Base-by-base conservation (phyloP, 2,888 invertebrate genomes). In the Melolontha melolontha region DNA sequence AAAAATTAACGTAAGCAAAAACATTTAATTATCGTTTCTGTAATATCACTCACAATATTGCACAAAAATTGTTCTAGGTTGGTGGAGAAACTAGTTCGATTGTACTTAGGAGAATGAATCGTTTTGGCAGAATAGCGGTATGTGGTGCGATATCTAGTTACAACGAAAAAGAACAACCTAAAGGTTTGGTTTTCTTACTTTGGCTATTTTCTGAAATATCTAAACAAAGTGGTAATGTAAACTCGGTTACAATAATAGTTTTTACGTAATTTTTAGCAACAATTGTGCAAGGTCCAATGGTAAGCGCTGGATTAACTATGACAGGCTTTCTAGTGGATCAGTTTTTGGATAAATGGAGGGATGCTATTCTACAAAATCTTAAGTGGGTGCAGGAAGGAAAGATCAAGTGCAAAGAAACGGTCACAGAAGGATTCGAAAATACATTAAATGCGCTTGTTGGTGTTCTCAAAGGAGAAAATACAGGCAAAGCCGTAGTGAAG, bases 371-470 rank as follows among this genome's bases (percentile, higher is more conserved):
- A 29, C 87, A 88, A 73, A 90, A 92, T 80, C 75, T 87, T 11
- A 79, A 85, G 66, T 90, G 89, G 89, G 82, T 92, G 67, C 81
- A 83, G 54, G 87, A 90, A 83, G 92, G 91, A 44, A 92, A 91
- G 81, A 75, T 93, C 10, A 88, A 89, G 76, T 89, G 89, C 77
- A 84, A 84, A 71, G 93, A 93, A 80, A 91, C 91, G 54, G 78
- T 89, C 1, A 90, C 90, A 1, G 83, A 89, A 70, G 92, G 92
- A 1, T 92, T 92, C 80, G 90, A 91, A 70, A 91, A 91, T 73
- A 90, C 91, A 88, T 89, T 90, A 0, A 85, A 88, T 55, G 91
- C 92, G 29, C 87, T 92, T 68, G 84, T 87, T 66, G 90, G 88
- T 14, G 85, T 92, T 79, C 80, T 88, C 63, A 76, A 79, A 67